Conservation (phyloP, 1,140 invertebrate species). For the Carcinoscorpius rotundicauda region DNA sequence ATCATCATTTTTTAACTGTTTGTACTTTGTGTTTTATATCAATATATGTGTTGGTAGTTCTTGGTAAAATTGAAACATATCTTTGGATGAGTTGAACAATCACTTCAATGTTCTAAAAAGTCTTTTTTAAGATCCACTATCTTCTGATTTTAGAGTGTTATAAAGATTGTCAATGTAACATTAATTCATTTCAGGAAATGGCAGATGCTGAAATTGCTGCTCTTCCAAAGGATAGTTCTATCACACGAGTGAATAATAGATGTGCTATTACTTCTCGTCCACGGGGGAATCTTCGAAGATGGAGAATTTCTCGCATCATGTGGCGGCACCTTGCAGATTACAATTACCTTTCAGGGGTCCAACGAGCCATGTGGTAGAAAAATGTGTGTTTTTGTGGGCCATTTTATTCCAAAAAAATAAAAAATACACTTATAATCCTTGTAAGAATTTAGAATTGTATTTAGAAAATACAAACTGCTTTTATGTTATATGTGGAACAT, state of each 20-base stretch:
- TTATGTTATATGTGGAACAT: too few species aligned
- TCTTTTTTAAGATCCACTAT: background rate
- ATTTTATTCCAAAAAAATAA: too few species aligned
- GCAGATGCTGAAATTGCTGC: conserved; percentile 58
- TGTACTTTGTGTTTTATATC: too few species aligned
- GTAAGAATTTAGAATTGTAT: too few species aligned
- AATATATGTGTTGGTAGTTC: too few species aligned
- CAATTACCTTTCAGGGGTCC: conserved; percentile 73
- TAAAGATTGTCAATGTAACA: background rate
- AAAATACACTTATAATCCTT: too few species aligned
- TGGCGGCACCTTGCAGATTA: conserved; percentile 80
- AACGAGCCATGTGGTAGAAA: conserved; percentile 67
- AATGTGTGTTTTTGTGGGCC: too few species aligned
- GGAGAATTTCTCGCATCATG: conserved; percentile 72
- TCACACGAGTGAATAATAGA: conserved; percentile 48
- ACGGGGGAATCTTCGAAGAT: conserved; percentile 46
- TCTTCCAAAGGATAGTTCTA: conserved; percentile 57
- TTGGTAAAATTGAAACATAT: too few species aligned
- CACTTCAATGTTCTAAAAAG: background rate
- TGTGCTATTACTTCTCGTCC: conserved; percentile 69
- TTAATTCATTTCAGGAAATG: conserved; percentile 37
- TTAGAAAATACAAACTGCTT: too few species aligned
- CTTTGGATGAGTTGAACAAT: too few species aligned
- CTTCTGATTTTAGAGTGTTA: background rate
- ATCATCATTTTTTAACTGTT: too few species aligned